Evolutionary conservation across 2,113 vertebrate genomes (phyloP), one percentile per base, ranked within the genome.

Genomic region (Oncorhynchus nerka): DNA sequence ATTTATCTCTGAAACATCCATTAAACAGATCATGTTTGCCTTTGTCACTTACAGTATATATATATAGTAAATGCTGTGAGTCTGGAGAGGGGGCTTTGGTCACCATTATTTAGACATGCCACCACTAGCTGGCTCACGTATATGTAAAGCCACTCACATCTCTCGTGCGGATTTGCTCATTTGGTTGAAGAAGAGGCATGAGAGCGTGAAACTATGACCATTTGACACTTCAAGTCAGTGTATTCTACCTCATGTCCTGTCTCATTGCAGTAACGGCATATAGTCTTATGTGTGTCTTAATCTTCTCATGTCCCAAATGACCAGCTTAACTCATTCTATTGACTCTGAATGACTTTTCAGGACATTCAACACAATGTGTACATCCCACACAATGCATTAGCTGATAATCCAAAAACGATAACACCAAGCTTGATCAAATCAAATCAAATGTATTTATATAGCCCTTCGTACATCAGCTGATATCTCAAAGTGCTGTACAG

Each of bases 1-100:
- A 39, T 68, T 68, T 68, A 22, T 8, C 32, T 30, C 67, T 32
- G 19, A 68, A 68, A 68, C 67, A 68, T 22, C 51, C 59, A 62
- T 62, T 62, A 62, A 67, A 45, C 9, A 45, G 39, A 45, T 45
- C 39, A 45, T 45, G 39, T 11, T 45, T 45, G 39, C 39, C 2
- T 45, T 45, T 45, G 39, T 45, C 39, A 45, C 39, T 45, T 45
- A 45, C 39, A 45, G 39, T 45, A 9, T 39, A 39, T 9, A 9
- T 24, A 34, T 34, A 39, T 45, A 61, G 7, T n/a, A 64, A 64
- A 64, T 64, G 61, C 9, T 11, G 9, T 1, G 8, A 11, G 39
- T 45, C 61, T 26, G 61, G 61, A n/a, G 22, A n/a, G 13, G 22
- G 4, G 26, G 11, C 12, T 15, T 66, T 66, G 64, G 22, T 66